Percentiles rank a stretch among this genome's conserved stretches.
Evolutionary conservation across 2,888 invertebrate species (phyloP).

Genomic region (Endotricha flammealis): DNA sequence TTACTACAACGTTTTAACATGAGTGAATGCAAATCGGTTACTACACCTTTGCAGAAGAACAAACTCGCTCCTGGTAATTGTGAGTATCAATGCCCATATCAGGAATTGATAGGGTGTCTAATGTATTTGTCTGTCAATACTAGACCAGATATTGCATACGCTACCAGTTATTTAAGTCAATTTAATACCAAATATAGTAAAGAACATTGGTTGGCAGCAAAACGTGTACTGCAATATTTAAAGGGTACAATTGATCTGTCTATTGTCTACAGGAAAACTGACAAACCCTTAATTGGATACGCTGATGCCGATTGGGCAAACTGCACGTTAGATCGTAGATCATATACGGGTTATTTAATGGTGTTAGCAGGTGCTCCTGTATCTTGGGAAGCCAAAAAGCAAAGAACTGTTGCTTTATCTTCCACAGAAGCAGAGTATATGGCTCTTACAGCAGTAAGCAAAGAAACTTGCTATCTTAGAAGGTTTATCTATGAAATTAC

Average conservation of each 20-base stretch:
- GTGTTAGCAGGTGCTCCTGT: background rate
- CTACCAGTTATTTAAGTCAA: background rate
- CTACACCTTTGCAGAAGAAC: background rate
- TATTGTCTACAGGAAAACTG: background rate
- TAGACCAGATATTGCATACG: background rate
- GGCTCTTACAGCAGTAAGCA: background rate
- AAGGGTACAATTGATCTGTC: background rate
- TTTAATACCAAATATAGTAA: background rate
- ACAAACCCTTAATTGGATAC: background rate
- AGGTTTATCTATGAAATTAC: background rate
- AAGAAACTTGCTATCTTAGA: background rate
- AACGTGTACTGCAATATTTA: background rate
- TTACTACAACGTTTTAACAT: background rate
- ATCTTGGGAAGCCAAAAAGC: background rate
- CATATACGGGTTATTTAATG: background rate
- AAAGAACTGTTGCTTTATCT: background rate
- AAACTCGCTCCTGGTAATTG: background rate
- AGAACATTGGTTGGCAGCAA: slow-evolving; percentile 1
- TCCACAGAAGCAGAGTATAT: slow-evolving; percentile 2
- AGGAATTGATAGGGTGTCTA: background rate
- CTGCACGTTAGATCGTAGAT: background rate
- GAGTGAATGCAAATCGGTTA: background rate
- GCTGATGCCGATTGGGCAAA: background rate
- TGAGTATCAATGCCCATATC: background rate
- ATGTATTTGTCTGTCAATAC: background rate